A percentile compares a stretch with the other conserved stretches of the same genome.
These are phyloP conservation scores for Drosophila sp. DNA, from an alignment of 1,140 invertebrate species.

Conservation along the genomic window DNA sequence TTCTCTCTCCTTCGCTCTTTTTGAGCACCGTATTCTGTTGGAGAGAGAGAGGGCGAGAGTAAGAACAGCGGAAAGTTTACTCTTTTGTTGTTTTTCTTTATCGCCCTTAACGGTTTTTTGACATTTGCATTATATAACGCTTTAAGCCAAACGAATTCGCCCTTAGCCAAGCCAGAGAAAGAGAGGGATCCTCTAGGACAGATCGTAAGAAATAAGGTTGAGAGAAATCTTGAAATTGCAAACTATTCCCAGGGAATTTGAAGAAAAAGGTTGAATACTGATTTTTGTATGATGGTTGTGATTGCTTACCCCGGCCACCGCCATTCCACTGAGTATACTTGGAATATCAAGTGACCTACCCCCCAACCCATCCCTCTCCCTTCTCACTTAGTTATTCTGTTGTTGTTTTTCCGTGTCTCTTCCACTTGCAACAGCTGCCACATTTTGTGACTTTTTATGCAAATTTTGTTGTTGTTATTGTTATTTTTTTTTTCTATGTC, in stretches of 20 bases:
- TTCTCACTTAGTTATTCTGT: conserved; percentile 46
- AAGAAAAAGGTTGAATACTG: conserved; percentile 13
- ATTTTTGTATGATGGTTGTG: neutral
- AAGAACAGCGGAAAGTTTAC: too few relatives aligned
- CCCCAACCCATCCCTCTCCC: conserved; percentile 2
- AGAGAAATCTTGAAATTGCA: conserved; percentile 33
- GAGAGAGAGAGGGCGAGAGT: too few relatives aligned
- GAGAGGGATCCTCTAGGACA: too few relatives aligned
- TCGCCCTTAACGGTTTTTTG: too few relatives aligned
- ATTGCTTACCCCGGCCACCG: neutral
- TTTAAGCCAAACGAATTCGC: too few relatives aligned
- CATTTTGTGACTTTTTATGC: conserved; percentile 64
- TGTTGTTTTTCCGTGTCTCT: conserved; percentile 49
- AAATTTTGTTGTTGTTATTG: conserved; percentile 66
- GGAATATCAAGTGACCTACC: neutral
- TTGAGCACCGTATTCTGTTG: too few relatives aligned
- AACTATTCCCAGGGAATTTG: conserved; percentile 31
- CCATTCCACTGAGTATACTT: neutral
- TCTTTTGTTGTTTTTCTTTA: too few relatives aligned
- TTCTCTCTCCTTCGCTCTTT: too few relatives aligned
- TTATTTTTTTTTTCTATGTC: conserved; percentile 55
- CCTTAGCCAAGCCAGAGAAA: too few relatives aligned
- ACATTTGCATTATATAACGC: too few relatives aligned
- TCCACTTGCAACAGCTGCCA: conserved; percentile 61
- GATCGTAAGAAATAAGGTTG: conserved; percentile 5